Base-by-base conservation (phyloP, 1,140 invertebrate species). In the Druon quercuslanigerum region DNA sequence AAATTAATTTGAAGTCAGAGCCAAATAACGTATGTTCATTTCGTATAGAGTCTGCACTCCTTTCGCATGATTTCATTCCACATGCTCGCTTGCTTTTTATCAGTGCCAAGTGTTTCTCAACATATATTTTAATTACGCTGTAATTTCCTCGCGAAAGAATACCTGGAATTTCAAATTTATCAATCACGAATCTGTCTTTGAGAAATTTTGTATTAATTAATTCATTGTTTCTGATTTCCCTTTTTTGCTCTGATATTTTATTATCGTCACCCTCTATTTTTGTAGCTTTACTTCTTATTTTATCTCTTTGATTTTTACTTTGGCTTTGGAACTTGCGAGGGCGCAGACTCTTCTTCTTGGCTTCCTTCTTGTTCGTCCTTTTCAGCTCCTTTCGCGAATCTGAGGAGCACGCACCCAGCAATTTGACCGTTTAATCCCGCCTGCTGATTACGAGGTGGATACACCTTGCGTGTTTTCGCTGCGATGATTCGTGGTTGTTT, bases 381-480 rank as follows among this genome's bases (percentile, higher is more conserved):
- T 66, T 66, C 11, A 40, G 60, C 60, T 66, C 60, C 60, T 66
- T 66, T 66, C 60, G 33, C 40, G 60, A 66, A 66, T 66, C 25
- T 66, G 60, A 66, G 60, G 33, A 66, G 60, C 60, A 66, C 60
- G 60, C 60, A 66, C 60, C 60, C 60, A 20, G 33, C 60, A 66
- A 66, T 66, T 66, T 66, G 60, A 66, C 60, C 60, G 60, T 66
- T 66, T 66, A 66, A 66, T 66, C 33, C 60, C 60, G 40, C 33
- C 60, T 33, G 60, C 16, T 72, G 50, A 72, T 72, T 72, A 50
- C 50, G 71, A 50, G 71, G 46, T 72, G 71, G 71, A 52, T 51
- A 52, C 50, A 52, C 71, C 46, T 51, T 33, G 71, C 51, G 50
- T 72, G 71, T 50, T 52, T 52, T 72, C 71, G 71, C 51, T 50